Base-by-base conservation (phyloP, 2,888 invertebrate genomes). In the Tillus elongatus region DNA sequence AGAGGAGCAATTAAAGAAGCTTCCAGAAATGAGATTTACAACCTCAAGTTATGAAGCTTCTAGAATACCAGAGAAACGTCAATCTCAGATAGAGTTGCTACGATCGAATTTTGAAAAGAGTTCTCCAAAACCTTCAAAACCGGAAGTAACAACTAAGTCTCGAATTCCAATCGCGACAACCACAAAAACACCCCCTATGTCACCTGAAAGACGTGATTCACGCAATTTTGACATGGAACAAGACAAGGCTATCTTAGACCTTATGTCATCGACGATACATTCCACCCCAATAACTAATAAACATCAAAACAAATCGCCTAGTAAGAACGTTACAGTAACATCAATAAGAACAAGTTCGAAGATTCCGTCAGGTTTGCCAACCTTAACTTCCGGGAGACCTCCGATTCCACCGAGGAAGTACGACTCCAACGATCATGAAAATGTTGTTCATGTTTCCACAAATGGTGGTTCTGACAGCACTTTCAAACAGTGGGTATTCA, bases 21-120 rank as follows among this genome's bases (percentile, higher is more conserved):
- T 66, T 14, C 65, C 73, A 41, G 72, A 73, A 49, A 77, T 77
- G 45, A 70, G 75, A 54, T 77, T 77, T 60, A 69, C 75, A 12
- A 77, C 77, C 15, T 73, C 77, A 0, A 77, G 75, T 8, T 77
- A 77, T 53, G 76, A 77, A 66, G 68, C 71, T 47, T 68, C 71
- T 44, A 72, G 70, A 44, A 69, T 71, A 1, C 73, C 75, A 29
- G 75, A 74, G 51, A 67, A 75, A 47, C 66, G 75, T 46, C 55
- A 73, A 12, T 75, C 77, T 8, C 75, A 76, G 50, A 75, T 58
- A 63, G 69, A 69, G 49, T 53, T 65, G 29, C 47, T 69, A 15
- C 58, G 67, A n/a, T 67, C 67, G 11, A 69, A 67, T 47, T 69
- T 69, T 40, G 69, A 69, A 43, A 65, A 62, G 44, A 52, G 47